Evolutionary conservation across 2,113 vertebrate genomes (phyloP).

Genomic region (Percina caprodes): DNA sequence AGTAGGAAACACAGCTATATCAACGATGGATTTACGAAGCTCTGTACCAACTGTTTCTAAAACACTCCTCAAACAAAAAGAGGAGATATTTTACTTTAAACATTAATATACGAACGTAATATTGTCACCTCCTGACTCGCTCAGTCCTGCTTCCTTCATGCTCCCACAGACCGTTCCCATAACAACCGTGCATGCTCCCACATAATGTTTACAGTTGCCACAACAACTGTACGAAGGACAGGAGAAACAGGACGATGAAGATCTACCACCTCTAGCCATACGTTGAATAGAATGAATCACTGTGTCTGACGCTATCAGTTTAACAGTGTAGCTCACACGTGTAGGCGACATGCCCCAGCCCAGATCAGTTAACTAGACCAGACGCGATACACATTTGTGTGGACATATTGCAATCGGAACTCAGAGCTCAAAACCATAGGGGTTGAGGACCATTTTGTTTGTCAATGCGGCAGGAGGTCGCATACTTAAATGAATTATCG

Average conservation of each 20-base stretch:
- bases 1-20: neutral
- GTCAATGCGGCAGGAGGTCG: neutral
- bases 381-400: neutral
- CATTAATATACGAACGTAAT: constrained; percentile 29
- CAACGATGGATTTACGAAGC: neutral
- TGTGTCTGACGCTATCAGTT: constrained; percentile 13
- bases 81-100: neutral
- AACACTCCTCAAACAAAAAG: neutral
- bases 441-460: neutral
- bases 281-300: constrained; percentile 26
- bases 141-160: constrained; percentile 31
- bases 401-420: neutral
- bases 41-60: neutral
- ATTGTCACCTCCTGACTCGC: constrained; percentile 17
- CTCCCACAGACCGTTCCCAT: constrained; percentile 62
- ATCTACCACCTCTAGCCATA: constrained; percentile 1
- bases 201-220: constrained; percentile 66
- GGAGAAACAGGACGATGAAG: constrained; percentile 26
- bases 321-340: constrained; percentile 15
- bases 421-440: neutral
- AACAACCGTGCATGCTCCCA: constrained; percentile 59
- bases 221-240: constrained; percentile 50
- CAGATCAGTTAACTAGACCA: no score
- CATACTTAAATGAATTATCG: neutral
- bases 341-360: neutral